These are phyloP conservation scores for Dendrolimus houi DNA, from an alignment of 2,888 invertebrate genomes.

Conservation along the genomic window DNA sequence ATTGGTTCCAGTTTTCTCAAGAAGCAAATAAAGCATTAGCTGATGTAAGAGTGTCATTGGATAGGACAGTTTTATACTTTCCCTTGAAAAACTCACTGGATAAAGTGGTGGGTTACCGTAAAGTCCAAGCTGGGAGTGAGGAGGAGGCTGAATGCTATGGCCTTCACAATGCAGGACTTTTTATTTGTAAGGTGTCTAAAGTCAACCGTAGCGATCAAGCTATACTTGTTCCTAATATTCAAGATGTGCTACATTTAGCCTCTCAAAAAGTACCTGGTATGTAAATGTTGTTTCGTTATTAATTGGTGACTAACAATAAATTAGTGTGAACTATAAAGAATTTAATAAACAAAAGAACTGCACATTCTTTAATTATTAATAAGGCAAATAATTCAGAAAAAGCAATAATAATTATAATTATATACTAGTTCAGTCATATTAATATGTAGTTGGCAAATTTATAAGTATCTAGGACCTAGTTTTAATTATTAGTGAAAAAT, in stretches of 20 bases:
- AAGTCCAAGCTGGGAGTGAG: conserved; percentile 60
- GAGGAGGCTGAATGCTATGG: conserved; percentile 47
- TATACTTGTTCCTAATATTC: conserved; percentile 63
- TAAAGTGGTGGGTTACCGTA: conserved; percentile 81
- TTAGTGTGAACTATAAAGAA: no score
- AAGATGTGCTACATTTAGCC: conserved; percentile 59
- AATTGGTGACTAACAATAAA: no score
- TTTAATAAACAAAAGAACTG: no score
- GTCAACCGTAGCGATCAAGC: conserved; percentile 55
- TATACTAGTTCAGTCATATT: no score
- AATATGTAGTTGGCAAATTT: no score
- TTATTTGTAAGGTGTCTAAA: conserved; percentile 50
- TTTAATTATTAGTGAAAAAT: no score
- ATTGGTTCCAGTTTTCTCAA: conserved; percentile 53
- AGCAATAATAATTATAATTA: no score
- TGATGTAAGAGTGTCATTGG: conserved; percentile 73
- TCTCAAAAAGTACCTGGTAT: conserved; percentile 67
- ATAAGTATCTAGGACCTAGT: no score
- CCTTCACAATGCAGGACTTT: conserved; percentile 53
- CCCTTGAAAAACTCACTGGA: conserved; percentile 79
- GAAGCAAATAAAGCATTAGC: conserved; percentile 65
- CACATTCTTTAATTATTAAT: no score
- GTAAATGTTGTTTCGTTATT: no score
- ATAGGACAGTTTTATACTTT: conserved; percentile 77
- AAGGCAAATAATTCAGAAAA: no score